Base-by-base conservation (phyloP, 2,888 invertebrate genomes). In the Panzeria rudis region DNA sequence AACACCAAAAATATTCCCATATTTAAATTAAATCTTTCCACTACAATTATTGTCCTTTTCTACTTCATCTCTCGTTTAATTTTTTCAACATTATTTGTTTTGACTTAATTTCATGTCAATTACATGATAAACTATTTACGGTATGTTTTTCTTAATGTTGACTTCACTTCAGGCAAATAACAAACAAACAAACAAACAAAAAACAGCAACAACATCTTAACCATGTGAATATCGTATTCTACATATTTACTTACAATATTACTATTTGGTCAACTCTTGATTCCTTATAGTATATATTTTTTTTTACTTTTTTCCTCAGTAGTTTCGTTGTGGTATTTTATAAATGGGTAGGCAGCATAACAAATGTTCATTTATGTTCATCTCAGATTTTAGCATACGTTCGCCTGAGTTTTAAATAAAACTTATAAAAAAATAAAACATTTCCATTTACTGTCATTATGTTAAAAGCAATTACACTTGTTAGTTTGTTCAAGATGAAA, bases 41-140 rank as follows among this genome's bases (percentile, higher is more conserved):
- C 1, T 41, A 35, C n/a, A 32, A 47, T 71, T 62, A 52, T 29
- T 29, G 23, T 38, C 35, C 25, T 69, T 71, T 61, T 13, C 5
- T 20, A 6, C 8, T 11, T 23, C 9, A 54, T 13, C 41, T 62
- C 20, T n/a, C 47, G 11, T 85, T 62, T 82, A 47, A 54, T 73
- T 76, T 84, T 71, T 84, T 64, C 23, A 77, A 84, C 83, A 86
- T 87, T 86, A 87, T 88, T 87, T 87, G 86, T 86, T 87, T 81
- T 86, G 88, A 88, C 88, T 88, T 88, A 88, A 88, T 88, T 87
- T 87, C 85, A 87, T 87, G 87, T 87, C 87, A 87, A 87, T 88
- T 87, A 86, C 87, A 75, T 82, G 88, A 88, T 87, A 88, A 88
- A 85, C 88, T 88, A 87, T 88, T 88, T 87, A 88, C 86, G 88